A percentile compares a stretch with the other conserved stretches of the same genome.
phyloP scores from a whole-genome alignment of 2,888 invertebrate genomes.

The Saturnia pavonia region DNA sequence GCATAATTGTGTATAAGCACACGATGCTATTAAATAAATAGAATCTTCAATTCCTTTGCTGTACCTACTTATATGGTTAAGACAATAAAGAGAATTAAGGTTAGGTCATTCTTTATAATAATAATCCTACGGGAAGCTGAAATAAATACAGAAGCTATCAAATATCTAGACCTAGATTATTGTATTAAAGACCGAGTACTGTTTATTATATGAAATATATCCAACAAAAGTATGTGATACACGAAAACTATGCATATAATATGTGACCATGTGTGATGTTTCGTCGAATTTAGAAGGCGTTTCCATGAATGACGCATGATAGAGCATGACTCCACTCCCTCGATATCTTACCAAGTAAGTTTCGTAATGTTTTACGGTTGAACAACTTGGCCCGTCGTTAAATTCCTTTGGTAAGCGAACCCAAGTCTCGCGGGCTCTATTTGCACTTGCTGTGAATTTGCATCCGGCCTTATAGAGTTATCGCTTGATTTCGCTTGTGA shows the following conservation, averaged over 20 bases:
- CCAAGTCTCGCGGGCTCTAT: conserved; percentile 72
- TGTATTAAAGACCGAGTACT: background rate
- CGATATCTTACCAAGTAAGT: conserved; percentile 67
- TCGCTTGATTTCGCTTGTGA: conserved; percentile 72
- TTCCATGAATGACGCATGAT: conserved; percentile 20
- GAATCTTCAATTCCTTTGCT: background rate
- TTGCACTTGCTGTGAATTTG: conserved; percentile 75
- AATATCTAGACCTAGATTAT: background rate
- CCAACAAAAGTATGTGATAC: conserved; percentile 7
- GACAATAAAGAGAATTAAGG: background rate
- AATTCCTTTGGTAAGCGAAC: conserved; percentile 69
- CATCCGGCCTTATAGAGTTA: conserved; percentile 75
- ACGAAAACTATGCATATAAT: conserved; percentile 16
- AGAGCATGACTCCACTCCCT: conserved; percentile 51
- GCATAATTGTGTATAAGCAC: too few relatives aligned
- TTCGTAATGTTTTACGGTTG: conserved; percentile 51
- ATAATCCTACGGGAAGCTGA: background rate
- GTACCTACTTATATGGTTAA: background rate
- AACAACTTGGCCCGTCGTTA: conserved; percentile 59
- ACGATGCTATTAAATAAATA: too few relatives aligned
- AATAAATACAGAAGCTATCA: background rate
- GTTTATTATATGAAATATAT: background rate
- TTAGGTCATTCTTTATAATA: background rate
- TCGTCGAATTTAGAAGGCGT: conserved; percentile 10
- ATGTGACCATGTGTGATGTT: conserved; percentile 13